Percentiles rank a stretch among this genome's conserved stretches.
phyloP scores from a whole-genome alignment of 2,888 invertebrate species.

The Dexiosoma caninum region DNA sequence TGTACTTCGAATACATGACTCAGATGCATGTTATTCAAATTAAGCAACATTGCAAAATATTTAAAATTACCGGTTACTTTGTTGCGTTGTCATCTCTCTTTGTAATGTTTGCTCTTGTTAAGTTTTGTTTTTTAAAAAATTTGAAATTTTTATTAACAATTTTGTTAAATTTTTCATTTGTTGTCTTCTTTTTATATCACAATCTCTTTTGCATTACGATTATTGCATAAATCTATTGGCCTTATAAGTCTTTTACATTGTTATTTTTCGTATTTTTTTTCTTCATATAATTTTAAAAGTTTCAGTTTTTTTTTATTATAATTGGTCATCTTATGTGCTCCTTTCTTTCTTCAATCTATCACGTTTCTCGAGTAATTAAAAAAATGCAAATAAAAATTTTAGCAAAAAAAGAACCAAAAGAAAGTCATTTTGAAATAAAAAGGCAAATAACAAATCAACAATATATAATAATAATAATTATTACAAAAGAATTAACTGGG shows the following conservation, averaged over 20 bases:
- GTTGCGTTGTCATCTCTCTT: not conserved
- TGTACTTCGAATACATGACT: too few relatives aligned
- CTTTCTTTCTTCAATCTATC: slow-evolving; percentile 18
- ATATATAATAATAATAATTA: not conserved
- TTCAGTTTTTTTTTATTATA: slow-evolving; percentile 6
- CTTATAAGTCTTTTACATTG: slow-evolving; percentile 17
- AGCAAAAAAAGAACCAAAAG: slow-evolving; percentile 12
- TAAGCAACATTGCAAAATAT: not conserved
- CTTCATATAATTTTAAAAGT: not conserved
- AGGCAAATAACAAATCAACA: slow-evolving; percentile 26
- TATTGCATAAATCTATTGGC: slow-evolving; percentile 49
- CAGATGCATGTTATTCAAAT: too few relatives aligned
- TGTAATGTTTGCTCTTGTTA: too few relatives aligned
- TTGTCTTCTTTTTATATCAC: not conserved
- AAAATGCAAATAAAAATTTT: slow-evolving; percentile 31
- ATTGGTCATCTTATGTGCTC: slow-evolving; percentile 38
- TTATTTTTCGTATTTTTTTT: not conserved
- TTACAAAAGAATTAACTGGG: slow-evolving; percentile 43
- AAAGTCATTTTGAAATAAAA: not conserved
- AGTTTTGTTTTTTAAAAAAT: not conserved
- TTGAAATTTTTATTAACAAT: not conserved
- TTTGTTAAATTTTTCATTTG: not conserved
- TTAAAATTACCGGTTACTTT: not conserved
- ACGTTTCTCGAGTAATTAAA: slow-evolving; percentile 45
- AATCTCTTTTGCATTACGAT: not conserved